Base-by-base conservation (phyloP, 1,140 invertebrate genomes). In the Dendrolimus kikuchii region DNA sequence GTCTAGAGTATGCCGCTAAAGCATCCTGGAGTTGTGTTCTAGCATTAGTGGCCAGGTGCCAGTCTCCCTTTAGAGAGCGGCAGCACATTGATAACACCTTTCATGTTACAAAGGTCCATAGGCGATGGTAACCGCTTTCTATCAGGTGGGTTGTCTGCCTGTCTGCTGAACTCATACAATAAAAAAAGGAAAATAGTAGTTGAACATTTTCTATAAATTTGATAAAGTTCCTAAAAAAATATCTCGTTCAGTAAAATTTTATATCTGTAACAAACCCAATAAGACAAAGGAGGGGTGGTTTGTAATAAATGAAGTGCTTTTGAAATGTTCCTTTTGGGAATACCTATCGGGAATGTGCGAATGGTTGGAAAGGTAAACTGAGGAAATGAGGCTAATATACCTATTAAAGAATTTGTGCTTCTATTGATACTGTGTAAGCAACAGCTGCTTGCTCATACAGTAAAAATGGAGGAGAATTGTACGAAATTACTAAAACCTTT, bases 221-320 rank as follows among this genome's bases (percentile, higher is more conserved):
- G 23, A 23, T 23, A 23, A 23, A 23, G 23, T 23, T 23, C 23
- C 8, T 50, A 41, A 23, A 23, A 7, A 10, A 8, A 23, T 40
- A 6, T 41, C 49, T 41, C 39, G 10, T 50, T 10, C 4, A 42
- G n/a, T 50, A 39, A 42, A 9, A 10, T 3, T 10, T 7, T 50
- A 47, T 8, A 52, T 56, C 51, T 7, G 8, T 47, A 43, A 36
- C 9, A 9, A 41, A n/a, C 53, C 45, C 51, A 63, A 59, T 56
- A 56, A 63, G 63, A 66, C 64, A 62, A 66, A 66, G 45, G 53
- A 51, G 44, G 51, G 54, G 47, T 46, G 51, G 59, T 55, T 10
- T 39, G 40, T 61, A 66, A 66, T 66, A 60, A 66, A 62, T 62
- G 64, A 66, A 62, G 58, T 60, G 55, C 53, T 57, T 23, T 43